Conservation (phyloP, 2,888 invertebrate genomes). For the Thalpophila matura region DNA sequence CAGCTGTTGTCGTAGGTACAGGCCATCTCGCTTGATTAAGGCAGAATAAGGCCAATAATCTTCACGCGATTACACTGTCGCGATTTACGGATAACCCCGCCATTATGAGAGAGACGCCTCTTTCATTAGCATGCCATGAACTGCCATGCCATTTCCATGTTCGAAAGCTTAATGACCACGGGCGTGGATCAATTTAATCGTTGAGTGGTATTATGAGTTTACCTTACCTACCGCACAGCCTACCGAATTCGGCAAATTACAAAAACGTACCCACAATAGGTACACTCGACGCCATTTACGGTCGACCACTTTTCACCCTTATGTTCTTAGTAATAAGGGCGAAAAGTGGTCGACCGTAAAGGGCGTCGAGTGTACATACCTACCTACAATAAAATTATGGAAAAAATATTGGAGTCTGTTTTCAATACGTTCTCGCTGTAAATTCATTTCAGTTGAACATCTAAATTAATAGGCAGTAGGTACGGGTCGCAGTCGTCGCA, state of each 20-base stretch:
- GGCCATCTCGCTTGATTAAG: constrained; percentile 85
- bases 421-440: no score
- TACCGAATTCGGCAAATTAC: constrained; percentile 69
- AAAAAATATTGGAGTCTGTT: no score
- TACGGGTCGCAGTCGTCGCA: no score
- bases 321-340: no score
- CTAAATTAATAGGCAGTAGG: constrained; percentile 17
- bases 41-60: constrained; percentile 85
- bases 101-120: constrained; percentile 81
- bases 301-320: no score
- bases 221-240: no score
- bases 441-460: constrained; percentile 22
- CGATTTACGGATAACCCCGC: constrained; percentile 82
- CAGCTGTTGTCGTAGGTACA: constrained; percentile 65
- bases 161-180: constrained; percentile 75
- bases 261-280: no score
- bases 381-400: no score
- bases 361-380: no score
- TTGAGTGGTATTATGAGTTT: constrained; percentile 67
- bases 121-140: constrained; percentile 80
- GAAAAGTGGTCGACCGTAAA: no score
- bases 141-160: constrained; percentile 80
- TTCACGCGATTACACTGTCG: constrained; percentile 84
- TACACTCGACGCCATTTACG: no score
- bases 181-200: constrained; percentile 75